Percentiles rank a stretch among this genome's conserved stretches.
phyloP scores from a whole-genome alignment of 2,888 invertebrate species.

The Eurytoma adleriae region DNA sequence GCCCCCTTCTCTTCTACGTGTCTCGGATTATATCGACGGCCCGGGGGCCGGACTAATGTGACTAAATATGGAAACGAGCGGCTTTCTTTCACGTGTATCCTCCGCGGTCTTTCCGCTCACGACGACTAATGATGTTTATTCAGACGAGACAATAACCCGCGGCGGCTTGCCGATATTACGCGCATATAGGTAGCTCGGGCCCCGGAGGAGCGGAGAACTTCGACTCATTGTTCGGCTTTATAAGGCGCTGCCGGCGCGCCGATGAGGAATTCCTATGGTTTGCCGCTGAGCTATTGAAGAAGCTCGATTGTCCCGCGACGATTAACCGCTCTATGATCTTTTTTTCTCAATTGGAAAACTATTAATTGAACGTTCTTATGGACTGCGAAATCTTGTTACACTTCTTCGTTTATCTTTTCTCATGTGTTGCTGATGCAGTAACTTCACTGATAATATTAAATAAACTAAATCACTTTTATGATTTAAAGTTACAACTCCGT shows the following conservation, averaged over 20 bases:
- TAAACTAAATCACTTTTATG: no score
- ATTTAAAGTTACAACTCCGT: no score
- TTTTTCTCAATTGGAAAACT: slow-evolving; percentile 9
- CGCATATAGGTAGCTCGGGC: background rate
- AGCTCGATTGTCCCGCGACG: no score
- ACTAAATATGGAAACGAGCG: slow-evolving; percentile 52
- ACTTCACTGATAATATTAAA: no score
- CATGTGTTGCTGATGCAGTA: no score
- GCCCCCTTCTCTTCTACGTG: no score
- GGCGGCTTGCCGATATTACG: slow-evolving; percentile 23
- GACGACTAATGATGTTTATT: slow-evolving; percentile 56
- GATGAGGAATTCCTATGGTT: no score
- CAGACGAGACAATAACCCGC: slow-evolving; percentile 56
- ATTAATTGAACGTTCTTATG: background rate
- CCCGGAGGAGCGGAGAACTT: background rate
- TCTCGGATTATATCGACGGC: background rate
- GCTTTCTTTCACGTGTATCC: slow-evolving; percentile 5
- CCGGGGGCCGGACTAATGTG: slow-evolving; percentile 43
- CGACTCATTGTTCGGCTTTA: slow-evolving; percentile 48
- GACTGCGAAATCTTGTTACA: no score
- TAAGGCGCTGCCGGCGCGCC: slow-evolving; percentile 22
- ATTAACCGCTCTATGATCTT: background rate
- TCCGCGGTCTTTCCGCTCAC: slow-evolving; percentile 36
- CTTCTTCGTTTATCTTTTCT: no score
- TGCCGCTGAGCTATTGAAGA: no score